Evolutionary conservation across 2,888 invertebrate genomes (phyloP).

Genomic region (Cancer borealis): DNA sequence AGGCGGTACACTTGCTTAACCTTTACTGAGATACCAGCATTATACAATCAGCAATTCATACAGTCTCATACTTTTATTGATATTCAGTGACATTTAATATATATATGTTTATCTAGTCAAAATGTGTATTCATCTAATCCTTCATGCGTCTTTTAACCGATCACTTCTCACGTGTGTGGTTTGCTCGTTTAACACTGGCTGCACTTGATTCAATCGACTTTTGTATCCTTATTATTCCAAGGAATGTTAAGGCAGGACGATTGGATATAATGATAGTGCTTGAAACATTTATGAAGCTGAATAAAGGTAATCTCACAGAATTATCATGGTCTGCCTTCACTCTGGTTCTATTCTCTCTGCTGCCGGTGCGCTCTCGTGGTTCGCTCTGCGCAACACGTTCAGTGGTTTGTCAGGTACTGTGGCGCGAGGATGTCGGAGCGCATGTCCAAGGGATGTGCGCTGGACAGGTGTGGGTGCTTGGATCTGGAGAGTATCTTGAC

Average conservation of each 20-base stretch:
- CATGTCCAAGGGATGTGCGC: conserved; percentile 72
- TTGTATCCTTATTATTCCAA: background rate
- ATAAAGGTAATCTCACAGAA: background rate
- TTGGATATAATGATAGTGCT: background rate
- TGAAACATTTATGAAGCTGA: background rate
- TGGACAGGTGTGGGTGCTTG: conserved; percentile 85
- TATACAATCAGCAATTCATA: background rate
- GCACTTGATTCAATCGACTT: background rate
- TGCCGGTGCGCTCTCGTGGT: background rate
- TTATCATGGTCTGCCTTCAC: background rate
- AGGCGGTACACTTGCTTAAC: conserved; percentile 15
- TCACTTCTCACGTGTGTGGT: background rate
- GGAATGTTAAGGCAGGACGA: background rate
- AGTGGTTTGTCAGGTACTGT: conserved; percentile 60
- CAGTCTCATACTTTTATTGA: background rate
- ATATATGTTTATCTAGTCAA: background rate
- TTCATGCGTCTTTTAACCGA: background rate
- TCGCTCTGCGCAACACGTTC: conserved; percentile 53
- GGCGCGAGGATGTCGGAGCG: conserved; percentile 74
- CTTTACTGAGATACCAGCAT: background rate
- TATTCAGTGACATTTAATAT: background rate
- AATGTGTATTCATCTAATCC: background rate
- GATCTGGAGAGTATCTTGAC: conserved; percentile 88
- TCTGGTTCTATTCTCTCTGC: conserved; percentile 46
- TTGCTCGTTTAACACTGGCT: background rate